Conservation (phyloP, 2,797 vertebrate genomes). For the Microchirus variegatus region DNA sequence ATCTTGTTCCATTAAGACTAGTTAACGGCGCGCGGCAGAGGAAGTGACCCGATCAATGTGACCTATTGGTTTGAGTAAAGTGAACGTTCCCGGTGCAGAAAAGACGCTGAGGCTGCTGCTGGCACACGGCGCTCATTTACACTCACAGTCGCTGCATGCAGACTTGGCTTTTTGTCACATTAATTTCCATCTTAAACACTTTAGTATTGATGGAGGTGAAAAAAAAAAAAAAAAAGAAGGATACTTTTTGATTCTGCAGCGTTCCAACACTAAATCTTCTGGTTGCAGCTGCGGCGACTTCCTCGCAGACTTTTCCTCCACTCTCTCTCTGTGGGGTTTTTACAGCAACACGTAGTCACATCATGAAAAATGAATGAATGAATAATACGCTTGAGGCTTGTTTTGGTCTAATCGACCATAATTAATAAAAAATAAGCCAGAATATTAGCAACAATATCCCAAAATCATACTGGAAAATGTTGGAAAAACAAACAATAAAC, state of each 20-base stretch:
- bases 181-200: constrained; percentile 14
- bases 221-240: neutral
- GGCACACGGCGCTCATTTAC: constrained; percentile 20
- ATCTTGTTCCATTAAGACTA: constrained; percentile 41
- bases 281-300: neutral
- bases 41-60: constrained; percentile 51
- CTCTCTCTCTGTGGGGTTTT: too few species aligned
- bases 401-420: too few species aligned
- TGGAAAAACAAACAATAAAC: too few species aligned
- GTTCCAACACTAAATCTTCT: constrained; percentile 5
- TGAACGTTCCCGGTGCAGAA: constrained; percentile 47
- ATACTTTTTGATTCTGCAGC: neutral
- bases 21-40: constrained; percentile 43
- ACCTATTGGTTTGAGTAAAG: constrained; percentile 56
- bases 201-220: constrained; percentile 16
- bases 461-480: too few species aligned
- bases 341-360: too few species aligned
- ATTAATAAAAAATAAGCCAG: too few species aligned
- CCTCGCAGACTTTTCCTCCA: too few species aligned
- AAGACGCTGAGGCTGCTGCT: constrained; percentile 51
- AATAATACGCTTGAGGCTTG: too few species aligned
- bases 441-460: too few species aligned
- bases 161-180: constrained; percentile 19
- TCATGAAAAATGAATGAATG: too few species aligned
- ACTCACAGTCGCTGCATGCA: constrained; percentile 14